These are phyloP conservation scores for Patella vulgata DNA, from an alignment of 1,140 invertebrate species.

Conservation along the genomic window DNA sequence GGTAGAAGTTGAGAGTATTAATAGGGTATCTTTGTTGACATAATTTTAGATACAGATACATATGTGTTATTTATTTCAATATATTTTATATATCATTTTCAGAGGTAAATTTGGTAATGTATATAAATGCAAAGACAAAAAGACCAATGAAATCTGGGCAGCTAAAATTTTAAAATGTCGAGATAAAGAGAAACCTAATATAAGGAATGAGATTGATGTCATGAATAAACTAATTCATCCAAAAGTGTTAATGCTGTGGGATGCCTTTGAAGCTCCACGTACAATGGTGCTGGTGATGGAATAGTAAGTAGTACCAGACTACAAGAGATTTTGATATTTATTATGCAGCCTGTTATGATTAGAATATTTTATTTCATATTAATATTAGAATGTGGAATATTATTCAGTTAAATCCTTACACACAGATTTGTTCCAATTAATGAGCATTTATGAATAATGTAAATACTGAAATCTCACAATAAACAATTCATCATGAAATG, in stretches of 20 bases:
- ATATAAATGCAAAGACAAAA: conserved; percentile 92
- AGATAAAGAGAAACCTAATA: conserved; percentile 91
- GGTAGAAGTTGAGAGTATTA: conserved; percentile 37
- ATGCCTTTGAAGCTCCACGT: conserved; percentile 97
- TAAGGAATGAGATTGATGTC: conserved; percentile 97
- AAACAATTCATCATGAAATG: too few species aligned
- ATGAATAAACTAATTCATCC: conserved; percentile 99
- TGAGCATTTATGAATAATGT: too few species aligned
- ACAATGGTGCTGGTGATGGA: conserved; percentile 99
- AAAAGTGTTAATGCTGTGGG: conserved; percentile 97
- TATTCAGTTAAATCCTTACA: background rate
- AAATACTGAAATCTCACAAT: too few species aligned
- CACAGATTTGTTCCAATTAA: too few species aligned
- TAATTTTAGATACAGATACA: too few species aligned
- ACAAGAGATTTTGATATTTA: background rate
- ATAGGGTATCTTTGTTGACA: too few species aligned
- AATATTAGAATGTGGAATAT: background rate
- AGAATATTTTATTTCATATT: too few species aligned
- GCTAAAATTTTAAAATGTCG: conserved; percentile 95
- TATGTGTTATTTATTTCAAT: too few species aligned
- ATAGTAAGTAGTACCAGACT: conserved; percentile 81
- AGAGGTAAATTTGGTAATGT: conserved; percentile 97
- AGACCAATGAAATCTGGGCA: conserved; percentile 94
- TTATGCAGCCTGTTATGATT: too few species aligned
- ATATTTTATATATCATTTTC: conserved; percentile 8